These are phyloP conservation scores for Sympetrum striolatum DNA, from an alignment of 2,888 invertebrate genomes.

Conservation along the genomic window DNA sequence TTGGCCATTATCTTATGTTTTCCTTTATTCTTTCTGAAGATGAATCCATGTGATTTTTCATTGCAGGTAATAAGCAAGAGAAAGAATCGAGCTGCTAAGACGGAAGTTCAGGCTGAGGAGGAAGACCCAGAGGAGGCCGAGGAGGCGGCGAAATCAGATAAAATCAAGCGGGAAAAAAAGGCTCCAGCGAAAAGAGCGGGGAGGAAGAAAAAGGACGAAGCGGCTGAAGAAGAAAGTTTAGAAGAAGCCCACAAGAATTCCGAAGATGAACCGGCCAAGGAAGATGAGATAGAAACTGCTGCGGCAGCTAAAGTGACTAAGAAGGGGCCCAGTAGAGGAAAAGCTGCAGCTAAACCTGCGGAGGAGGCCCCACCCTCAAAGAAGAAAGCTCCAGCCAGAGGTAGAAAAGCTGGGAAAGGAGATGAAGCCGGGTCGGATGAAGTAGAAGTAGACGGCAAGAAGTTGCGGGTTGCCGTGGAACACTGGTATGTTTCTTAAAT, in stretches of 20 bases:
- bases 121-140: not conserved
- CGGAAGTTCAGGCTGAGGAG: not conserved
- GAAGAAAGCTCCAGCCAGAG: not conserved
- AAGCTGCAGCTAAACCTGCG: not conserved
- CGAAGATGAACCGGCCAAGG: not conserved
- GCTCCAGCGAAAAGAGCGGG: not conserved
- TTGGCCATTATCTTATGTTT: not conserved
- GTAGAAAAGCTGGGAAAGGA: not conserved
- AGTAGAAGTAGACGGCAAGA: conserved; percentile 6
- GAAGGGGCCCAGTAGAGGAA: not conserved
- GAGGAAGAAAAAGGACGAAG: not conserved
- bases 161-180: not conserved
- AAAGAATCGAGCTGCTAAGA: not conserved
- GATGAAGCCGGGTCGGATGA: not conserved
- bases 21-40: not conserved
- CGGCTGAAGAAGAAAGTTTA: not conserved
- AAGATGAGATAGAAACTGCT: not conserved
- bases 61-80: not conserved
- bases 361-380: not conserved
- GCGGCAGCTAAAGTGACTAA: not conserved
- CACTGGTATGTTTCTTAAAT: conserved; percentile 44
- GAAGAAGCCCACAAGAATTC: not conserved
- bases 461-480: conserved; percentile 41
- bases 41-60: not conserved
- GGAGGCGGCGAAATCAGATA: not conserved